These are phyloP conservation scores for Callipepla squamata DNA, from an alignment of 2,113 vertebrate species.

Conservation along the genomic window DNA sequence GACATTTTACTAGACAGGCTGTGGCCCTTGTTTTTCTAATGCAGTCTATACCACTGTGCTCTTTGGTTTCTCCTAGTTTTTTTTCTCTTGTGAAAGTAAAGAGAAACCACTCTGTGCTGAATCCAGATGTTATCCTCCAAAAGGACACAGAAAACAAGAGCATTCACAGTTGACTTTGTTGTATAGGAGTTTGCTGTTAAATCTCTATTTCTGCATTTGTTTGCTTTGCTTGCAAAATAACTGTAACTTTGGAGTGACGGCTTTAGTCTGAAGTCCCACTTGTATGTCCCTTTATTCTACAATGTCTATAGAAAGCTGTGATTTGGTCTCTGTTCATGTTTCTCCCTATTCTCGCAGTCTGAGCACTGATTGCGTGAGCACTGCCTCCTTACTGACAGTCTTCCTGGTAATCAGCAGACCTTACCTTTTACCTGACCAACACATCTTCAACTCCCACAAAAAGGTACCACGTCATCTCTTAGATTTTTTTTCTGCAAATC, in stretches of 20 bases:
- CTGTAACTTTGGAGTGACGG: not conserved
- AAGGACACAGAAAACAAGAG: not conserved
- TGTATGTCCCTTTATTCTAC: not conserved
- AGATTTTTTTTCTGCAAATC: not conserved
- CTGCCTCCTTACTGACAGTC: not conserved
- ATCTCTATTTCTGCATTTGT: not conserved
- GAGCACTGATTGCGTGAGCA: not conserved
- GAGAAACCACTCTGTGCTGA: not conserved
- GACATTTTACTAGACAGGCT: not conserved
- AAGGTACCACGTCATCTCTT: not conserved
- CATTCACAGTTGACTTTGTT: not conserved
- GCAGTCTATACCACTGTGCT: not conserved
- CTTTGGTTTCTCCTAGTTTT: not conserved
- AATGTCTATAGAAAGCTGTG: not conserved
- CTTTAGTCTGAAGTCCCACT: not conserved
- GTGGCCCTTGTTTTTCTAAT: not conserved
- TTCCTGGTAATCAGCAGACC: not conserved
- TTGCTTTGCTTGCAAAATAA: not conserved
- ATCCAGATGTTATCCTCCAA: not conserved
- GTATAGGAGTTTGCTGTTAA: not conserved
- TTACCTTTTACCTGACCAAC: not conserved
- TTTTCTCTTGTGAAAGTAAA: not conserved
- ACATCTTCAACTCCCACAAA: not conserved
- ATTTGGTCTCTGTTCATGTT: not conserved
- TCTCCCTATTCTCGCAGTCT: not conserved